These are phyloP conservation scores for Glossophaga mutica DNA, from an alignment of 2,797 vertebrate species.

Conservation along the genomic window DNA sequence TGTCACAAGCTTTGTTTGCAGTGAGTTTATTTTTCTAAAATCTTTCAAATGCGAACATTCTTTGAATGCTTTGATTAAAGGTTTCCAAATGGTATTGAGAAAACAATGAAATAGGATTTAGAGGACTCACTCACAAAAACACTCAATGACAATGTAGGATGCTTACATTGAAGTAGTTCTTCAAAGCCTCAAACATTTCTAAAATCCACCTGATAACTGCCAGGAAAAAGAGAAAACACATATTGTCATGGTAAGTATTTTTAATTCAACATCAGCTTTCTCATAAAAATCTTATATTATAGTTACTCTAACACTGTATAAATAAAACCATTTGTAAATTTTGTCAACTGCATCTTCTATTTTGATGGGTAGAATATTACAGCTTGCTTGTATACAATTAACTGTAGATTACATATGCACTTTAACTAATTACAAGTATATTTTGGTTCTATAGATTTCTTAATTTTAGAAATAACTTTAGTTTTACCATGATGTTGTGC, in stretches of 20 bases:
- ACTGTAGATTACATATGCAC: background rate
- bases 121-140: conserved; percentile 17
- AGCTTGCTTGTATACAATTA: conserved; percentile 21
- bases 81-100: conserved; percentile 48
- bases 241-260: conserved; percentile 13
- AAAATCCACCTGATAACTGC: background rate
- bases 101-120: conserved; percentile 44
- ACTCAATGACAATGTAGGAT: background rate
- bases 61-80: conserved; percentile 48
- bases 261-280: conserved; percentile 46
- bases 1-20: conserved; percentile 47
- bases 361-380: background rate
- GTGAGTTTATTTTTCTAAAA: conserved; percentile 48
- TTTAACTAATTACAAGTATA: conserved; percentile 30
- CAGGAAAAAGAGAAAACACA: background rate
- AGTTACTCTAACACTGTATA: conserved; percentile 18
- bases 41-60: conserved; percentile 43
- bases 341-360: conserved; percentile 26
- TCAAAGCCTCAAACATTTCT: conserved; percentile 44
- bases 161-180: conserved; percentile 24
- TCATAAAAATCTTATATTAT: conserved; percentile 4
- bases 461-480: conserved; percentile 40
- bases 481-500: background rate
- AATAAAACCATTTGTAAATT: conserved; percentile 28
- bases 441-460: background rate